Evolutionary conservation across 1,140 invertebrate species (phyloP).

Genomic region (Gonioctena quinquepunctata): DNA sequence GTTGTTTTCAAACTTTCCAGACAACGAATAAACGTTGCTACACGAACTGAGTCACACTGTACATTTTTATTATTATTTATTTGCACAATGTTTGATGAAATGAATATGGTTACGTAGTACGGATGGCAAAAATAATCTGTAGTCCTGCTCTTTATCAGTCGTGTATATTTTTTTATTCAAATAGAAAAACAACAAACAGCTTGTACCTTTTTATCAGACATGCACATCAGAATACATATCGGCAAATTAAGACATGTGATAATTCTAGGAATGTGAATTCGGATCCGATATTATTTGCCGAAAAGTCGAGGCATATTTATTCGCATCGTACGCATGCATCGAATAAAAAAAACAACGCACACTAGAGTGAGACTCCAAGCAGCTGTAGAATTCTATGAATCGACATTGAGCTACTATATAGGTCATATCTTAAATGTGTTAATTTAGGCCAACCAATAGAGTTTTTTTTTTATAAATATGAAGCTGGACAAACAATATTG

Average conservation of each 20-base stretch:
- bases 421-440: too few species aligned
- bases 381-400: too few species aligned
- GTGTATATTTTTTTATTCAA: slow-evolving; percentile 8
- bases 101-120: not conserved
- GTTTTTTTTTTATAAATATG: too few species aligned
- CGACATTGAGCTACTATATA: too few species aligned
- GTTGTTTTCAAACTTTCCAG: not conserved
- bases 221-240: slow-evolving; percentile 3
- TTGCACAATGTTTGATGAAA: not conserved
- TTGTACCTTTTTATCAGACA: not conserved
- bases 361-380: too few species aligned
- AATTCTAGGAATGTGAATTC: not conserved
- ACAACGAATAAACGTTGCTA: slow-evolving; percentile 7
- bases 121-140: not conserved
- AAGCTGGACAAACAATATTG: too few species aligned
- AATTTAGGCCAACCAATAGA: too few species aligned
- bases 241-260: not conserved
- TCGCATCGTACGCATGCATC: too few species aligned
- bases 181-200: not conserved
- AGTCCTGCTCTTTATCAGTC: not conserved
- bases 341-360: too few species aligned
- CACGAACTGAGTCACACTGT: slow-evolving; percentile 6
- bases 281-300: too few species aligned
- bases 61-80: slow-evolving; percentile 7
- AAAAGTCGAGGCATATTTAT: too few species aligned